Evolutionary conservation across 2,113 vertebrate genomes (phyloP), one percentile per base, ranked within the genome.

Genomic region (Zingel zingel): DNA sequence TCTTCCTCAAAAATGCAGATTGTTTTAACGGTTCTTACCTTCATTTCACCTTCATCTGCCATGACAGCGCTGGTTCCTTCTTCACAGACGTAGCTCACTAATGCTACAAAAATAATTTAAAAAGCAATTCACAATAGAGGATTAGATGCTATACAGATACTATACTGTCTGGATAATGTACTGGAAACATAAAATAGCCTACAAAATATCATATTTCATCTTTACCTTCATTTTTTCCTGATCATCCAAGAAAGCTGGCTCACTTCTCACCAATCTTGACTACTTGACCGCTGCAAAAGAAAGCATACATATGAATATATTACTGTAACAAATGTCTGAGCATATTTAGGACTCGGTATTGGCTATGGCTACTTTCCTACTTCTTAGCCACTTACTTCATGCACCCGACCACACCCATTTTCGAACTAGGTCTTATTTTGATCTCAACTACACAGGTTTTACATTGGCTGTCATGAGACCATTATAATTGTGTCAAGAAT

Each of bases 21-120:
- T 18, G 18, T 57, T 50, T 18, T 0, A 50, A 50, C 1, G 50
- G 7, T 58, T 36, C 73, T 82, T 84, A 91, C 90, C 74, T 81
- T 86, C 0, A 33, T 16, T 61, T 80, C 30, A 0, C 19, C 39
- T 67, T 30, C 68, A 11, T 82, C 47, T 27, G 67, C 78, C 90
- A 91, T 91, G 0, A 7, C 54, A 14, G 12, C 21, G 0, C 25
- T 15, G 19, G 8, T 10, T 83, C 6, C 45, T 47, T 23, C 70
- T 63, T 80, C 15, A 19, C 23, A 64, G 67, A 36, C 4, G 16
- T 8, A 57, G 33, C 4, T 71, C 36, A 68, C n/a, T 43, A n/a
- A 23, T 47, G 18, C 43, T 62, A 45, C 3, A 48, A 53, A 57
- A 51, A 64, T 3, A 10, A 81, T 9, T 54, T 0, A 61, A 65